Percentiles rank a stretch among this genome's conserved stretches.
phyloP scores from a whole-genome alignment of 2,113 vertebrate genomes.

The Pseudorasbora parva region DNA sequence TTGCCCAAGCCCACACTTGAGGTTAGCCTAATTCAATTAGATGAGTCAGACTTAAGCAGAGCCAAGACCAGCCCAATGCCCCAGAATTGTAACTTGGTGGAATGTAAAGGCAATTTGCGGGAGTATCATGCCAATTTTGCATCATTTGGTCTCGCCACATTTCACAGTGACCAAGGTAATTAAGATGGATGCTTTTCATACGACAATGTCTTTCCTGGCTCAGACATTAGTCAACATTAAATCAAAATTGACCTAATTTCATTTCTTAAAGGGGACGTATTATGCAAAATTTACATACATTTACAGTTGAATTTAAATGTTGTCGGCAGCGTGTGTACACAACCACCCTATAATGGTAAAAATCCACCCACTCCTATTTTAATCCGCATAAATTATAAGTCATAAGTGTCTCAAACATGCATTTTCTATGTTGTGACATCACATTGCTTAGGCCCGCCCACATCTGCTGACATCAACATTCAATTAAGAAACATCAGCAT shows the following conservation, averaged over 20 bases:
- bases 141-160: constrained; percentile 40
- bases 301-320: no score
- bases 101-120: not conserved
- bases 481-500: no score
- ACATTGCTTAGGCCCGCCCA: no score
- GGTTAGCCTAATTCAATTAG: constrained; percentile 51
- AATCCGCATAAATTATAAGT: no score
- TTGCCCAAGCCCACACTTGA: constrained; percentile 45
- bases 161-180: constrained; percentile 13
- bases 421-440: no score
- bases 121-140: constrained; percentile 23
- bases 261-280: no score
- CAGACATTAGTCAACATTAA: not conserved
- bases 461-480: no score
- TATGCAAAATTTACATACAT: no score
- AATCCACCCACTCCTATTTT: no score
- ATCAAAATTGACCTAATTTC: not conserved
- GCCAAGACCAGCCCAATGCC: constrained; percentile 36
- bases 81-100: constrained; percentile 5
- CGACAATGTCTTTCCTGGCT: not conserved
- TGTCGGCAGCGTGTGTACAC: no score
- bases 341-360: no score
- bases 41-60: constrained; percentile 49
- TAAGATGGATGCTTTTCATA: not conserved
- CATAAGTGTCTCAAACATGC: no score